These are phyloP conservation scores for Linyphia triangularis DNA, from an alignment of 2,888 invertebrate species.

Conservation along the genomic window DNA sequence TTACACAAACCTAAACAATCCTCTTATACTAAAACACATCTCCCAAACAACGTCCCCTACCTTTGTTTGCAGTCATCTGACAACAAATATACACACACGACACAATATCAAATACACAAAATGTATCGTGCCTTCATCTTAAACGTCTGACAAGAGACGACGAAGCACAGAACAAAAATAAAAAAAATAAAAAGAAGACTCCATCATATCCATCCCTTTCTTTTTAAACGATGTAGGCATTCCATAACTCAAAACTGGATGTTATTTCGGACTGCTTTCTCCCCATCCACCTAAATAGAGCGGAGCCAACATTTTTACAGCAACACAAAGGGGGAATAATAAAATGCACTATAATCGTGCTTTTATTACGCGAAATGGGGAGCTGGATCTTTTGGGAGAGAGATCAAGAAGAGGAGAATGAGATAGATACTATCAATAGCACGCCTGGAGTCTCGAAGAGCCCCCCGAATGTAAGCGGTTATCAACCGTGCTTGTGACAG, in stretches of 20 bases:
- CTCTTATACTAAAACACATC: conserved; percentile 3
- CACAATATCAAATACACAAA: conserved; percentile 32
- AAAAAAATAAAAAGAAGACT: conserved; percentile 8
- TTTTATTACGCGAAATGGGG: conserved; percentile 73
- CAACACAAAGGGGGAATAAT: conserved; percentile 67
- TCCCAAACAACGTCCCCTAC: conserved; percentile 1
- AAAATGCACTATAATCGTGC: conserved; percentile 74
- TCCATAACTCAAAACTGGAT: conserved; percentile 56
- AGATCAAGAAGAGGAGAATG: conserved; percentile 48
- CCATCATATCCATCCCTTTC: conserved; percentile 11
- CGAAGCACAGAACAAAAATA: neutral
- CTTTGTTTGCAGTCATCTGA: conserved; percentile 22
- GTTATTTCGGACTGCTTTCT: conserved; percentile 13
- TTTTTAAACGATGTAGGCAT: conserved; percentile 53
- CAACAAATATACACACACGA: conserved; percentile 1
- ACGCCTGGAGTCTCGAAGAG: conserved; percentile 36
- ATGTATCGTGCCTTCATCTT: neutral
- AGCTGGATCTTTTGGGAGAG: conserved; percentile 70
- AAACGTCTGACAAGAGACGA: conserved; percentile 7
- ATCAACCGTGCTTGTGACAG: conserved; percentile 74
- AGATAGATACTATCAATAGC: conserved; percentile 74
- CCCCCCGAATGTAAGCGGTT: conserved; percentile 66
- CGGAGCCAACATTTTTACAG: conserved; percentile 62
- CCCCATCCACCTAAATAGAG: conserved; percentile 38
- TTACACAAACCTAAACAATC: neutral